Conservation (phyloP, 23 tunicate genomes). For the Ciona savignyi region DNA sequence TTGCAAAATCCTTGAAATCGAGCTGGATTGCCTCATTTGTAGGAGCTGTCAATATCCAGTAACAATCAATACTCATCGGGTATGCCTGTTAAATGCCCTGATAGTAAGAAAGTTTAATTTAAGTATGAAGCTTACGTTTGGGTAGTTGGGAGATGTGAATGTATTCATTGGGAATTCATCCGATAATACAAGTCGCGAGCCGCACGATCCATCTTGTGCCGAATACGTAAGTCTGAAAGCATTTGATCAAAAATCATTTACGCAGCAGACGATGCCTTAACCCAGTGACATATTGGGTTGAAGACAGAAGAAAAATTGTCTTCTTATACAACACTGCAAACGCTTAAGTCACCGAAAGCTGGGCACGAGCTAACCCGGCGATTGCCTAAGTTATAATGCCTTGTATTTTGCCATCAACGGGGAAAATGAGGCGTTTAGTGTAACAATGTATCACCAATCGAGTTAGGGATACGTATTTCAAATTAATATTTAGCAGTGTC, state of each 20-base stretch:
- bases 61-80: conserved; percentile 74
- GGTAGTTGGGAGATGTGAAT: conserved; percentile 82
- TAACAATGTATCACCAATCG: no score
- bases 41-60: conserved; percentile 72
- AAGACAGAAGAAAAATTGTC: no score
- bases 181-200: conserved; percentile 34
- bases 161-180: conserved; percentile 37
- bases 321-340: no score
- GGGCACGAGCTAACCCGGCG: no score
- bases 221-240: conserved; percentile 53
- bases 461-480: no score
- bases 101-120: background rate
- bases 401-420: no score
- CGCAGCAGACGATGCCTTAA: no score
- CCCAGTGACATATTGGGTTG: no score
- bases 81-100: conserved; percentile 29
- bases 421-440: no score
- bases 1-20: conserved; percentile 57
- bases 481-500: background rate
- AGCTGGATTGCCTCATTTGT: conserved; percentile 68
- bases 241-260: no score
- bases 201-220: conserved; percentile 72
- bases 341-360: no score
- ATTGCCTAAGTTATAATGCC: no score
- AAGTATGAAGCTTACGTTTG: conserved; percentile 29